Evolutionary conservation across 2,888 invertebrate species (phyloP), one percentile per base, ranked within the genome.

Genomic region (Lepidochitona cinerea): DNA sequence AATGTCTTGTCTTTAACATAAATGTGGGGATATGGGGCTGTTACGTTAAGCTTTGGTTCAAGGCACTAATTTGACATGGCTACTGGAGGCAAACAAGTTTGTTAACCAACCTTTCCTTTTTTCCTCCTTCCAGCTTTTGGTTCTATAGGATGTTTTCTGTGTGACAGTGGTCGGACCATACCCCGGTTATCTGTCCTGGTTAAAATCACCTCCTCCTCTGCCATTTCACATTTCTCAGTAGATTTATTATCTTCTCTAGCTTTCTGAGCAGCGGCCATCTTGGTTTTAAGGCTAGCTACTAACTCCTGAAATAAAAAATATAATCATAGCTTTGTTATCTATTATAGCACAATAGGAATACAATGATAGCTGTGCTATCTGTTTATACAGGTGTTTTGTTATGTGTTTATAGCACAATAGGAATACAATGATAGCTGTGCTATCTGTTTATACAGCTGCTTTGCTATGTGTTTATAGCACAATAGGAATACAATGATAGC

Each of bases 211-310:
- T 83, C 82, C 9, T 81, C 85, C 71, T 92, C 90, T 12, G 4
- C 26, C 23, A 14, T 12, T 67, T 77, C 79, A 53, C 79, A 73
- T 68, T 76, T 37, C 53, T 68, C 64, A 54, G 71, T 75, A 23
- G 73, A 70, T 71, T 78, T 67, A 54, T 79, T 83, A 67, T 85
- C 91, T 73, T 93, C 92, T 82, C 94, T 93, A 0, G 96, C 96
- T 33, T 91, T 91, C 59, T 59, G 59, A 4, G 59, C 59, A 4
- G 59, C 59, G 79, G 95, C 95, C 59, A 98, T 90, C 89, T 96
- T 94, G 2, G 90, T 87, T 90, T 95, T 96, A 65, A 98, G 91
- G 87, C 95, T 93, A 49, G 90, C 88, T 0, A 94, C 94, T 71
- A 95, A 89, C 77, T 93, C 93, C 87, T 93, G 77, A 9, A 75